phyloP scores from a whole-genome alignment of 2,888 invertebrate species.

The Drosophila tripunctata region DNA sequence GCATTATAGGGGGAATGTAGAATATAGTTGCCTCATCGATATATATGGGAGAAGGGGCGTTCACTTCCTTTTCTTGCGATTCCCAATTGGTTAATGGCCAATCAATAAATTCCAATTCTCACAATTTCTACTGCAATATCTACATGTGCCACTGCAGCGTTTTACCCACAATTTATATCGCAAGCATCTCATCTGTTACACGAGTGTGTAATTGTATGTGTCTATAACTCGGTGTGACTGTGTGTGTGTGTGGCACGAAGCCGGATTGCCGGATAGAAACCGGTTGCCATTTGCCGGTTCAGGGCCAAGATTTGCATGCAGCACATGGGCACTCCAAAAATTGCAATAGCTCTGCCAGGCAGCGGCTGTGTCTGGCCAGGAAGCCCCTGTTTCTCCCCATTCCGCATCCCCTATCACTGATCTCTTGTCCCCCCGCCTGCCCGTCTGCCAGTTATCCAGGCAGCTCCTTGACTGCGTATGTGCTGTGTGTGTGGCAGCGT shows the following conservation, averaged over 20 bases:
- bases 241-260: conserved; percentile 24
- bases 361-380: conserved; percentile 27
- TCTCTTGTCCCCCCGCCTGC: conserved; percentile 11
- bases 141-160: conserved; percentile 72
- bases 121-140: conserved; percentile 80
- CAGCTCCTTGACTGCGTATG: conserved; percentile 32
- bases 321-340: conserved; percentile 70
- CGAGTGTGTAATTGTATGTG: conserved; percentile 33
- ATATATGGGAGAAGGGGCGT: not conserved
- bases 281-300: conserved; percentile 65
- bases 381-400: not conserved
- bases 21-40: no score
- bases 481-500: conserved; percentile 44
- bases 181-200: conserved; percentile 78
- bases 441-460: conserved; percentile 23
- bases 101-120: conserved; percentile 82
- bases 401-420: not conserved
- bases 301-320: conserved; percentile 74
- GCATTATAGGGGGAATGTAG: no score
- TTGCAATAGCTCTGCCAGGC: conserved; percentile 57
- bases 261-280: conserved; percentile 26
- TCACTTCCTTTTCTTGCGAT: conserved; percentile 41
- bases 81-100: conserved; percentile 80
- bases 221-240: conserved; percentile 11
- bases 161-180: conserved; percentile 77